Base-by-base conservation (phyloP, 2,888 invertebrate genomes). In the Agrotis segetum region DNA sequence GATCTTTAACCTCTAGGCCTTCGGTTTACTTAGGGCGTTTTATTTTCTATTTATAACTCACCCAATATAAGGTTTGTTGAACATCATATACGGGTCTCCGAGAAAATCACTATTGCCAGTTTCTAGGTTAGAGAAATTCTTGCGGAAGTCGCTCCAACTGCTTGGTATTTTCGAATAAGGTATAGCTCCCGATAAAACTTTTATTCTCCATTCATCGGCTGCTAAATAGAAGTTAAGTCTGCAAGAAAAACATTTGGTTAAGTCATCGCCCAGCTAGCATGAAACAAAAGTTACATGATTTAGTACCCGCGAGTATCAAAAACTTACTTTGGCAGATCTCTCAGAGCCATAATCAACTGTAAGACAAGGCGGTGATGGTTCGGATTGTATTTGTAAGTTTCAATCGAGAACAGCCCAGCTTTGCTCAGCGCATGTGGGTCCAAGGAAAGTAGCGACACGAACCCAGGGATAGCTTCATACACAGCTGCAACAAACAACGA, bases 51-150 rank as follows among this genome's bases (percentile, higher is more conserved):
- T 56, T 62, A 55, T 16, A 53, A 86, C 93, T 88, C 89, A 96
- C 96, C 96, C 96, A 82, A 97, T 92, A 82, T 94, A 96, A 65
- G 97, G 97, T 85, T 95, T 96, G 88, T 97, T 97, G 55, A 94
- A 92, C 55, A 96, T 87, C 66, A 97, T 93, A 66, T 94, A 92
- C 2, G 95, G 90, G 83, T 97, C 97, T 40, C 95, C 95, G 52
- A 97, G 88, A 80, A 96, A 94, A 86, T 97, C 97, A 11, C 87
- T 87, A 84, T 96, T 93, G 21, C 94, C 93, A 34, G 95, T 92
- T 69, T 95, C 93, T 29, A 96, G 89, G 69, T 94, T 88, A 34
- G 95, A 94, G 80, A 97, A 95, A 83, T 94, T 93, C 87, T 89
- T 92, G 68, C 96, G 94, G 88, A 96, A 95, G 71, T 96, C 93